phyloP scores from a whole-genome alignment of 2,797 vertebrate species.

The Anas acuta region DNA sequence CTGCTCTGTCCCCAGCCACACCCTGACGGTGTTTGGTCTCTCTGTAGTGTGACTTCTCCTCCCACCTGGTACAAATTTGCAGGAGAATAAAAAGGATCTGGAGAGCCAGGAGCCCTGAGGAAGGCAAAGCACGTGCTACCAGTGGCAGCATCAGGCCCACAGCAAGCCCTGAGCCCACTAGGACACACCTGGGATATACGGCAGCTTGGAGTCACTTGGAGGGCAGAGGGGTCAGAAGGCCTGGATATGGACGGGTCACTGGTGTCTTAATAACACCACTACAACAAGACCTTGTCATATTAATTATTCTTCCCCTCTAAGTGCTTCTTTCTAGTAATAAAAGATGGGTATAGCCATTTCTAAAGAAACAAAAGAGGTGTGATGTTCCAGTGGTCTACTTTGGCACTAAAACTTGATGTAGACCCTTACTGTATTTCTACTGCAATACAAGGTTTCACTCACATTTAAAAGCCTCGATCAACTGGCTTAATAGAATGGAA shows the following conservation, averaged over 20 bases:
- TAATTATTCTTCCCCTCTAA: not conserved
- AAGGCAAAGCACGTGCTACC: not conserved
- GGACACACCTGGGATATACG: accelerated
- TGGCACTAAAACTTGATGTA: not conserved
- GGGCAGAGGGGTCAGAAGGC: not conserved
- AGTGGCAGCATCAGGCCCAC: not conserved
- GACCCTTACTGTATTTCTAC: not conserved
- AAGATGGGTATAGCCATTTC: not conserved
- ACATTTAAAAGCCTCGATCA: slow-evolving; percentile 13
- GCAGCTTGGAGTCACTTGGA: not conserved
- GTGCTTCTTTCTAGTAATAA: slow-evolving; percentile 17
- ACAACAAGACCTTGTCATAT: not conserved
- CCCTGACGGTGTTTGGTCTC: not conserved
- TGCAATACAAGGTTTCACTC: not conserved
- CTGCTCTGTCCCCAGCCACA: not conserved
- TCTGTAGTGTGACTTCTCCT: not conserved
- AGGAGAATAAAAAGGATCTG: not conserved
- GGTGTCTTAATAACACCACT: not conserved
- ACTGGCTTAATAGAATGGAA: not conserved
- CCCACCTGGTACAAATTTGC: not conserved
- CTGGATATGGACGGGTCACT: not conserved
- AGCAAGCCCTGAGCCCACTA: not conserved
- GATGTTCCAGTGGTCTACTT: not conserved
- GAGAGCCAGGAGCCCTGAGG: not conserved
- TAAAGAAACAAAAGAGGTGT: not conserved